Base-by-base conservation (phyloP, 2,113 vertebrate species). In the Vimba vimba region DNA sequence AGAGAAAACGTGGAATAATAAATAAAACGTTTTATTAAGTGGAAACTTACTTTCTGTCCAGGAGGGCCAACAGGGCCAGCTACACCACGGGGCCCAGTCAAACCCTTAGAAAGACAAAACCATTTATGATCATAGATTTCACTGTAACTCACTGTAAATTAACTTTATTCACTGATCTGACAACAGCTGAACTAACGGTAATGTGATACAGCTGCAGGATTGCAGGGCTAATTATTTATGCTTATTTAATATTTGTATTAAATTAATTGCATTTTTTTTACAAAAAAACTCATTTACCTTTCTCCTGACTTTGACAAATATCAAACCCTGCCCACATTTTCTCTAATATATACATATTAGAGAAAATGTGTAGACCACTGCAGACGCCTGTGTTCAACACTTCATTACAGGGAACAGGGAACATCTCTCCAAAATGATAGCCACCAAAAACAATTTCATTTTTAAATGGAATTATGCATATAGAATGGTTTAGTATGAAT, bases 31-130 rank as follows among this genome's bases (percentile, higher is more conserved):
- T 23, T 25, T 59, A 73, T 62, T 8, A 52, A 13, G 7, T 36
- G 0, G 7, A 33, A 76, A 94, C 93, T 91, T 94, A 99, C 98
- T 92, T 98, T 99, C 87, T 93, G 91, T 79, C 98, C 97, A 89
- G 92, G 90, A 71, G 87, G 89, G 57, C 97, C 98, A 75, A 89
- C 45, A 8, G 91, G 66, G 13, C 97, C 98, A 47, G 81, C 77
- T 50, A 94, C 95, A 86, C 98, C 98, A 89, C 95, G 92, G 89
- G 97, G 96, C 90, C 97, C 98, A 69, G 96, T 96, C 69, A 96
- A 92, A 87, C 97, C 98, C 98, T 99, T 79, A 39, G 84, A 91
- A 84, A 15, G 19, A 89, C 6, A 62, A 84, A 55, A 73, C 7
- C 13, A 17, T 5, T 23, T 6, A n/a, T 69, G 10, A 82, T 33